These are phyloP conservation scores for Coilia nasus DNA, from an alignment of 2,797 vertebrate genomes.

Conservation along the genomic window DNA sequence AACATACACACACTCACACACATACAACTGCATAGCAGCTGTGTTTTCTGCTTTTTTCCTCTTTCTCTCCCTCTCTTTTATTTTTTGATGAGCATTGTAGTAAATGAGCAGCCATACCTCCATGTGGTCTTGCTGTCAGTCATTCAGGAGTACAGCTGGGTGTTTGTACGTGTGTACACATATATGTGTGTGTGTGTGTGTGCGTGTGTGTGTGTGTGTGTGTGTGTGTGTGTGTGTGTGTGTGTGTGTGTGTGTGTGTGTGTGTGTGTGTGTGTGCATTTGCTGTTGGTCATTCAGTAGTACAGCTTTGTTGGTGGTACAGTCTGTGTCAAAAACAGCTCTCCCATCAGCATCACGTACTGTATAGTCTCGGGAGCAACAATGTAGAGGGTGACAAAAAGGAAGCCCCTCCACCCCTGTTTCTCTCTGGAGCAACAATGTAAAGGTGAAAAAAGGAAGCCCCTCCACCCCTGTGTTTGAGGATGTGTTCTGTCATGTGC, in stretches of 20 bases:
- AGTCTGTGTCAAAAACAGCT: background rate
- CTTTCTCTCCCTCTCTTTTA: background rate
- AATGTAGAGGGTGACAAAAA: too few relatives aligned
- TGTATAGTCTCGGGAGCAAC: background rate
- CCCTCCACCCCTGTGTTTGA: too few relatives aligned
- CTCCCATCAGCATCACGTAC: background rate
- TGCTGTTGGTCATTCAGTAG: background rate
- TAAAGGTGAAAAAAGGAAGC: background rate
- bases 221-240: too few relatives aligned
- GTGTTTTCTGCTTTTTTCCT: background rate
- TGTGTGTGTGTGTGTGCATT: too few relatives aligned
- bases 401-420: background rate
- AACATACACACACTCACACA: background rate
- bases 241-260: too few relatives aligned
- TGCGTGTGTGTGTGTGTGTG: too few relatives aligned
- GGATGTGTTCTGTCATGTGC: background rate
- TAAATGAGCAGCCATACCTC: background rate
- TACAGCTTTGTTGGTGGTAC: background rate
- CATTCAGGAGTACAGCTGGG: too few relatives aligned
- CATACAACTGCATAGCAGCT: background rate
- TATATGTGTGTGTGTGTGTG: too few relatives aligned
- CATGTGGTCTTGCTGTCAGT: too few relatives aligned
- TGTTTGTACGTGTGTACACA: too few relatives aligned
- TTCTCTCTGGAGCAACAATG: too few relatives aligned
- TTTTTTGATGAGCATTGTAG: background rate